A percentile compares a stretch with the other conserved stretches of the same genome.
Conservation (phyloP, 2,113 vertebrate genomes). For the Clinocottus analis region DNA sequence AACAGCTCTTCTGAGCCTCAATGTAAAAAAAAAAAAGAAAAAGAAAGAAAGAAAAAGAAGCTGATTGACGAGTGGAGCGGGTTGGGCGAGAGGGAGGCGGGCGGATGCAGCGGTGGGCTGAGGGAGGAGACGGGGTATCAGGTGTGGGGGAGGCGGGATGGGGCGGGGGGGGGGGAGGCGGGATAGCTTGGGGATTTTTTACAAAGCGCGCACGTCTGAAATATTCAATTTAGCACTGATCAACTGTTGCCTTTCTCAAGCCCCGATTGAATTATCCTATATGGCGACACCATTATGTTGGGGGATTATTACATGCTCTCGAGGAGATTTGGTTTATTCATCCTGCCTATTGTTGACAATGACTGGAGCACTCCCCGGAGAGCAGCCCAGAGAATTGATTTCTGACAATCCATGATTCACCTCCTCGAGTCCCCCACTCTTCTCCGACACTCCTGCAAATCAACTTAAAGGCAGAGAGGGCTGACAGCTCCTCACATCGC, state of each 20-base stretch:
- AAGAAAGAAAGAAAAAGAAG: constrained; percentile 9
- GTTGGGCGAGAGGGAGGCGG: neutral
- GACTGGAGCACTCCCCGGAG: constrained; percentile 76
- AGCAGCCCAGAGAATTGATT: constrained; percentile 82
- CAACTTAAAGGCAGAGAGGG: constrained; percentile 79
- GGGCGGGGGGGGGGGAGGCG: no score
- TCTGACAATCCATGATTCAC: constrained; percentile 83
- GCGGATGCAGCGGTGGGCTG: constrained; percentile 2
- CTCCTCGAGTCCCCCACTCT: constrained; percentile 71
- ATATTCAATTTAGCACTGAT: constrained; percentile 78
- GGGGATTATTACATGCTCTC: constrained; percentile 79
- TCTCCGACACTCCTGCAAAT: constrained; percentile 81
- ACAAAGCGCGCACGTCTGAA: constrained; percentile 56
- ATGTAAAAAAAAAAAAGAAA: constrained; percentile 32
- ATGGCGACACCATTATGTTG: constrained; percentile 69
- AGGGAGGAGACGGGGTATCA: constrained; percentile 44
- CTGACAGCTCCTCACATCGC: constrained; percentile 80
- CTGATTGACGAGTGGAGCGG: constrained; percentile 56
- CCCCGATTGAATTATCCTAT: constrained; percentile 77
- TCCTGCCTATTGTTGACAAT: constrained; percentile 76
- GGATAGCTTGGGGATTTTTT: constrained; percentile 45
- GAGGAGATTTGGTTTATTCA: constrained; percentile 81
- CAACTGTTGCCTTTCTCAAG: constrained; percentile 69
- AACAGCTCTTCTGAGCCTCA: constrained; percentile 63
- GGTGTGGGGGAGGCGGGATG: no score